Percentiles rank a stretch among this genome's conserved stretches.
Evolutionary conservation across 1,140 invertebrate genomes (phyloP).

Genomic region (Eufriesea mexicana): DNA sequence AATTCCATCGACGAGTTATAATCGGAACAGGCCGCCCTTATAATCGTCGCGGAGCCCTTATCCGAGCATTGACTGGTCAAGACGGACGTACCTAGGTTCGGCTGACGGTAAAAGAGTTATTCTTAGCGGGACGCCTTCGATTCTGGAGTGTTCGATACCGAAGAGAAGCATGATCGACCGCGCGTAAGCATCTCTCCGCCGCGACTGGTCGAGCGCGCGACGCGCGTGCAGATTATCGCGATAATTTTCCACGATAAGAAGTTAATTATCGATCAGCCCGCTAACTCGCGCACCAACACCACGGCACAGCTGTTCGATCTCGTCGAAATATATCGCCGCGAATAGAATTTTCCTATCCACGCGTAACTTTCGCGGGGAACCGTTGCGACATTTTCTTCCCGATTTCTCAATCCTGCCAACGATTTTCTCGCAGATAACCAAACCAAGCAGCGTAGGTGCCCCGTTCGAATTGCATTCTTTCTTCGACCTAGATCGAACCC

Average conservation of each 20-base stretch:
- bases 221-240: slow-evolving; percentile 4
- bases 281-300: slow-evolving; percentile 3
- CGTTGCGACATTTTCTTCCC: no score
- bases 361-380: background rate
- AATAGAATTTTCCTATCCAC: background rate
- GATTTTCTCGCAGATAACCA: no score
- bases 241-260: slow-evolving; percentile 45
- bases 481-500: no score
- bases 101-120: background rate
- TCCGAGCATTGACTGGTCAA: background rate
- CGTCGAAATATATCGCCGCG: background rate
- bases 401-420: no score
- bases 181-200: background rate
- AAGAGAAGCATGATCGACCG: background rate
- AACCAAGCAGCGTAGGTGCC: no score
- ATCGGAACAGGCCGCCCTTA: no score
- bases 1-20: no score
- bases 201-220: background rate
- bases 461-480: no score
- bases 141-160: background rate
- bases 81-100: background rate
- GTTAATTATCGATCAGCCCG: slow-evolving; percentile 45
- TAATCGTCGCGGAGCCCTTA: no score
- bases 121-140: background rate
- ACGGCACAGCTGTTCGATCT: background rate